Evolutionary conservation across 2,888 invertebrate species (phyloP).

Genomic region (Pseudanteris insignis): DNA sequence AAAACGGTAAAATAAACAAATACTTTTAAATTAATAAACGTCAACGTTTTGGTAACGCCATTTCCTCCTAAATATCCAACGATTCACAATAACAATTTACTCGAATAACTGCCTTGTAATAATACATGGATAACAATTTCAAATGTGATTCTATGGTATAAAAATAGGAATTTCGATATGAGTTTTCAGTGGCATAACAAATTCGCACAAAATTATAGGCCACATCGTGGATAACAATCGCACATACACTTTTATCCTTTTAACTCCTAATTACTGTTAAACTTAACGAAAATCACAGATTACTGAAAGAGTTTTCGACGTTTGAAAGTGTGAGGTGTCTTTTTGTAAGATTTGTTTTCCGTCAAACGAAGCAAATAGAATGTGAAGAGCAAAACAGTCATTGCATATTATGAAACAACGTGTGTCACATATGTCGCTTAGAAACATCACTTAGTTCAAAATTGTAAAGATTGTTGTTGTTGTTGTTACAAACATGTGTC

Average conservation of each 20-base stretch:
- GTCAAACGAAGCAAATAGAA: slow-evolving; percentile 20
- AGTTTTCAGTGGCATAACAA: slow-evolving; percentile 2
- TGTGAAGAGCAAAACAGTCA: slow-evolving; percentile 26
- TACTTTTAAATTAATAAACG: slow-evolving; percentile 24
- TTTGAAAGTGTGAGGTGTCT: neutral
- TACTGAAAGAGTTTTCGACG: slow-evolving; percentile 23
- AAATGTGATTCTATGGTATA: slow-evolving; percentile 22
- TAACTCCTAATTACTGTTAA: slow-evolving; percentile 8
- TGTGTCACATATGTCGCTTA: slow-evolving; percentile 42
- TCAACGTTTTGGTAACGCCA: slow-evolving; percentile 22
- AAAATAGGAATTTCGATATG: slow-evolving; percentile 13
- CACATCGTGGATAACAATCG: slow-evolving; percentile 13
- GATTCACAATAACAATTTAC: slow-evolving; percentile 35
- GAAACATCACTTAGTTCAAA: slow-evolving; percentile 46
- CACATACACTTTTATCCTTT: slow-evolving; percentile 16
- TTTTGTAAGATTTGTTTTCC: slow-evolving; percentile 15
- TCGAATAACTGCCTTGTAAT: slow-evolving; percentile 35
- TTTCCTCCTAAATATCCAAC: slow-evolving; percentile 25
- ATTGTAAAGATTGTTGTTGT: slow-evolving; percentile 61
- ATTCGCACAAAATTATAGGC: slow-evolving; percentile 13
- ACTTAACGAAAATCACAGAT: slow-evolving; percentile 19
- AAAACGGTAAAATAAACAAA: slow-evolving; percentile 4
- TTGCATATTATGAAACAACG: slow-evolving; percentile 40
- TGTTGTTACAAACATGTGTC: slow-evolving; percentile 61
- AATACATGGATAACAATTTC: slow-evolving; percentile 19